A percentile compares a stretch with the other conserved stretches of the same genome.
Conservation (phyloP, 2,797 vertebrate genomes). For the Mormyrus hasselquistii region DNA sequence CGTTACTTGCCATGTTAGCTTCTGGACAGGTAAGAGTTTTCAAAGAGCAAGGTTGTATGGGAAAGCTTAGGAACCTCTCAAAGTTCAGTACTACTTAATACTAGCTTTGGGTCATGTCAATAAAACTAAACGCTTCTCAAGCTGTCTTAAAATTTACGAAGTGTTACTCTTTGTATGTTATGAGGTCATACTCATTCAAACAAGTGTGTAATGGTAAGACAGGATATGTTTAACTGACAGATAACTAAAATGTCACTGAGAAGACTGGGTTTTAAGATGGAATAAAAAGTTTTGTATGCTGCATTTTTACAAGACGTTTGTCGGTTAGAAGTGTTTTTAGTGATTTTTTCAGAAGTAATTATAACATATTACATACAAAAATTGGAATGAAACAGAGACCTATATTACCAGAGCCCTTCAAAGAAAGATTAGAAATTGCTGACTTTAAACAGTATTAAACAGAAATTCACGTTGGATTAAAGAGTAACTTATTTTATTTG, state of each 20-base stretch:
- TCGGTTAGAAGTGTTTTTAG: neutral
- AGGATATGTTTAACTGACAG: neutral
- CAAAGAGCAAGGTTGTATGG: neutral
- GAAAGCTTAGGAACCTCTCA: neutral
- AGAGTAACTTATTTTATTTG: neutral
- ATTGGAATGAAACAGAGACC: neutral
- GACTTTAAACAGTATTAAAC: neutral
- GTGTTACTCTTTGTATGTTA: neutral
- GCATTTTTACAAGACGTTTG: neutral
- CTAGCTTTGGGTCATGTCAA: neutral
- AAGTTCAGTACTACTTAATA: neutral
- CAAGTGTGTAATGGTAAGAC: neutral
- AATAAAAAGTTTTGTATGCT: neutral
- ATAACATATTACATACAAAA: neutral
- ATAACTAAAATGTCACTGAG: neutral
- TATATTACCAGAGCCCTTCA: neutral
- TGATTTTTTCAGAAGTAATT: neutral
- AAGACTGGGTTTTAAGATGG: neutral
- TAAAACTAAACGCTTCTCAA: neutral
- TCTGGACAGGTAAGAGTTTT: neutral
- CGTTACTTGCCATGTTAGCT: constrained; percentile 54
- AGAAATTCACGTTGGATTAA: neutral
- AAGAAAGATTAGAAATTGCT: neutral
- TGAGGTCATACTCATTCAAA: neutral
- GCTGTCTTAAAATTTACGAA: neutral